Percentiles rank a stretch among this genome's conserved stretches.
These are phyloP conservation scores for Masticophis lateralis DNA, from an alignment of 2,797 vertebrate species.

Conservation along the genomic window DNA sequence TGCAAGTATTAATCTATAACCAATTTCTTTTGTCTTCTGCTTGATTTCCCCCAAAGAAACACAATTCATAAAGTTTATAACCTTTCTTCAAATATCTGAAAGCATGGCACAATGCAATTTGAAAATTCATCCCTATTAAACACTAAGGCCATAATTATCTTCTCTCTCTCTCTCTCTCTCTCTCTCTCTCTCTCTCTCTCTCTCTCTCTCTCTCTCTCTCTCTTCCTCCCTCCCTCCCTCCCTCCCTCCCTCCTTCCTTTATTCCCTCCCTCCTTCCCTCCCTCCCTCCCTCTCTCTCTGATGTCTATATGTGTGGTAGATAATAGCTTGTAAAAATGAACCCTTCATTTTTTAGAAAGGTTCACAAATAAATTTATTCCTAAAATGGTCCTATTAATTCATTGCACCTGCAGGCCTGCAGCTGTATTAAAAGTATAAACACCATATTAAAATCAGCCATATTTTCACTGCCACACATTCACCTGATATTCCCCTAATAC, in stretches of 20 bases:
- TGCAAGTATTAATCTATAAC: conserved; percentile 31
- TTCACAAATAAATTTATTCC: conserved; percentile 2
- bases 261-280: too few species aligned
- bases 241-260: too few species aligned
- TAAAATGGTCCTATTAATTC: not conserved
- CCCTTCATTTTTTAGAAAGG: conserved; percentile 9
- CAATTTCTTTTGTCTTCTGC: conserved; percentile 34
- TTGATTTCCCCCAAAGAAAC: conserved; percentile 20
- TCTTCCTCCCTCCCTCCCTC: too few species aligned
- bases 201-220: too few species aligned
- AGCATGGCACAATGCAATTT: conserved; percentile 6
- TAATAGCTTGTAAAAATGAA: conserved; percentile 8
- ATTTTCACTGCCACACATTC: not conserved
- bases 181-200: too few species aligned
- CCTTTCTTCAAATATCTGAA: conserved; percentile 24
- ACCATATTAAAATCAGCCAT: not conserved
- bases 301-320: not conserved
- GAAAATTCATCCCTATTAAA: conserved; percentile 12
- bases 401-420: not conserved
- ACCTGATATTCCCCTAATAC: not conserved
- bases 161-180: not conserved
- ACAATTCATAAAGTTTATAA: conserved; percentile 30
- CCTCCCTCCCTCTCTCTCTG: too few species aligned
- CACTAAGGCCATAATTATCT: conserved; percentile 10
- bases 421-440: not conserved